Percentiles rank a stretch among this genome's conserved stretches.
These are phyloP conservation scores for Phymatocera aterrima DNA, from an alignment of 2,888 invertebrate genomes.

Conservation along the genomic window DNA sequence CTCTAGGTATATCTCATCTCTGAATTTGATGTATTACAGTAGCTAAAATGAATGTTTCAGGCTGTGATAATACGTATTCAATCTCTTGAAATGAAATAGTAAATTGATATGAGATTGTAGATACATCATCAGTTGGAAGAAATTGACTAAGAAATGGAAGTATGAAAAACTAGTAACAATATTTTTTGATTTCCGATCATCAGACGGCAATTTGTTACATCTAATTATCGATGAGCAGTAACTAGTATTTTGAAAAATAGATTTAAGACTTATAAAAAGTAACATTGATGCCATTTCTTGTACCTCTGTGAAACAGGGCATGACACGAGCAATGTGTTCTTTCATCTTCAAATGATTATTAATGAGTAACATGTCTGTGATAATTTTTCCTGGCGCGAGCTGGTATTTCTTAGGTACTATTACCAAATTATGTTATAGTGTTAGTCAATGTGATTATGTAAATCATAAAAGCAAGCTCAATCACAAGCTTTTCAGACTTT, in stretches of 20 bases:
- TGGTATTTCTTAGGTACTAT: conserved; percentile 2
- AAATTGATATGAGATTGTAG: neutral
- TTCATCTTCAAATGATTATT: neutral
- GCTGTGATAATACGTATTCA: neutral
- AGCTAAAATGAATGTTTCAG: neutral
- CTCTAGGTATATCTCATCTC: neutral
- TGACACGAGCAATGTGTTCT: neutral
- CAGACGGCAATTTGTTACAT: neutral
- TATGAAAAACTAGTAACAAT: neutral
- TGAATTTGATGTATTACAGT: neutral
- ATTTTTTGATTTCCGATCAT: neutral
- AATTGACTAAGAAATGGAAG: neutral
- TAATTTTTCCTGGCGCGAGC: neutral
- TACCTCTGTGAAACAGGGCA: neutral
- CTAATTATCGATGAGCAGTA: neutral
- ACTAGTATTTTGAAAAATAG: neutral
- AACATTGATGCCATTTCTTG: neutral
- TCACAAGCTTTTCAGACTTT: neutral
- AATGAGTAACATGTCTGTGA: neutral
- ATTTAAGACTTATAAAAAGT: neutral
- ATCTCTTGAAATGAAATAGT: too few relatives aligned
- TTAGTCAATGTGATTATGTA: neutral
- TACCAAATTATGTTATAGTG: conserved; percentile 1
- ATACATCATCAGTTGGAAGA: neutral
- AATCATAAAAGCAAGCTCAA: neutral